These are phyloP conservation scores for Willisornis vidua DNA, from an alignment of 2,113 vertebrate species.

Conservation along the genomic window DNA sequence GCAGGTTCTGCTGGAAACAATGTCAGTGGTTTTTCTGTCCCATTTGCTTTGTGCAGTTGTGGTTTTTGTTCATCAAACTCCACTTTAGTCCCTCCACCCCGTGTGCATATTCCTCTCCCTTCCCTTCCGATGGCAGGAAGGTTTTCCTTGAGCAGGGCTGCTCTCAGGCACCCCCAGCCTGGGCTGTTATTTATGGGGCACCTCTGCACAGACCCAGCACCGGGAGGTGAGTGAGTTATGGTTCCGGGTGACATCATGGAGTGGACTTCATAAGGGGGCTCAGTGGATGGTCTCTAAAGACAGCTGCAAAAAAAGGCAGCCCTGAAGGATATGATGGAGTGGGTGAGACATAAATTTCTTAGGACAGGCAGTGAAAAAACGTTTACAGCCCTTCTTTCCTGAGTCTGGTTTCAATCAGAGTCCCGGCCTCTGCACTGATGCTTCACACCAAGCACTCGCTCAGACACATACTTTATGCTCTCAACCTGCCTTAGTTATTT, in stretches of 20 bases:
- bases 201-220: not conserved
- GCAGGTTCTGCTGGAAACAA: not conserved
- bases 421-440: slow-evolving; percentile 32
- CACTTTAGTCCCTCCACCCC: not conserved
- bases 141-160: not conserved
- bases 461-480: slow-evolving; percentile 12
- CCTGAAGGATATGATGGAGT: slow-evolving; percentile 79
- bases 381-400: slow-evolving; percentile 76
- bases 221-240: slow-evolving; percentile 62
- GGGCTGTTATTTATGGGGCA: slow-evolving; percentile 45
- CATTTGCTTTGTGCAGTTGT: not conserved
- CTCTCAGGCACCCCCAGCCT: not conserved
- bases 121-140: not conserved
- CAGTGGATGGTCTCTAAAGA: slow-evolving; percentile 65
- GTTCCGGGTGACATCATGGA: slow-evolving; percentile 68
- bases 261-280: slow-evolving; percentile 62
- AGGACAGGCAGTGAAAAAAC: slow-evolving; percentile 78
- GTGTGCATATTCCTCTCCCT: not conserved
- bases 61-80: not conserved
- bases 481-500: slow-evolving; percentile 46
- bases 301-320: slow-evolving; percentile 68
- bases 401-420: slow-evolving; percentile 83
- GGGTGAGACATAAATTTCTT: slow-evolving; percentile 83
- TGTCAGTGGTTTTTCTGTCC: not conserved
- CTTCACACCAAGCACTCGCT: not conserved